Evolutionary conservation across 1,140 invertebrate genomes (phyloP).

Genomic region (Choristoneura fumiferana): DNA sequence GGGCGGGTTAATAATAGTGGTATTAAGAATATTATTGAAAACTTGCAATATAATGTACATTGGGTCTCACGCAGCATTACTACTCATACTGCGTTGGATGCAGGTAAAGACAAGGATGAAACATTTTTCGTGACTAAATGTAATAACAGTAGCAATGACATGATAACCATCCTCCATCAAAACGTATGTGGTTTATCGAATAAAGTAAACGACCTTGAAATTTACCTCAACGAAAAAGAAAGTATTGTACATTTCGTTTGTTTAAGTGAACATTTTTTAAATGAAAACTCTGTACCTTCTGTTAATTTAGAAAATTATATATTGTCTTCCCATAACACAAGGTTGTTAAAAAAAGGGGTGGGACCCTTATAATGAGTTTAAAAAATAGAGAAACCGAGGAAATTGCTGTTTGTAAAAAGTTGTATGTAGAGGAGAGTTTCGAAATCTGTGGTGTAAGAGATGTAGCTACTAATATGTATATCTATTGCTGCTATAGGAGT

Average conservation of each 20-base stretch:
- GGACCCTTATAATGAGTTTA: background rate
- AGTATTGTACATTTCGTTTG: background rate
- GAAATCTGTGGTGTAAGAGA: background rate
- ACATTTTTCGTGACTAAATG: no score
- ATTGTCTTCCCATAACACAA: background rate
- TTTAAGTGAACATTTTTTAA: background rate
- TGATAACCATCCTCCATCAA: no score
- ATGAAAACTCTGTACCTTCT: background rate
- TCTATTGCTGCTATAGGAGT: background rate
- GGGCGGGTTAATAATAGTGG: no score
- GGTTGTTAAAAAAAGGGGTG: background rate
- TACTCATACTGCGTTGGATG: no score
- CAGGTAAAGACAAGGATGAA: no score
- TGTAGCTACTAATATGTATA: background rate
- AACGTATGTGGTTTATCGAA: no score
- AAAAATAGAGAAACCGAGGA: background rate
- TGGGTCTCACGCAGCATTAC: background rate
- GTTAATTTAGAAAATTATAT: background rate
- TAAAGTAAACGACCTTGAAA: no score
- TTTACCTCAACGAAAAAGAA: no score
- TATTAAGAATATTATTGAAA: background rate
- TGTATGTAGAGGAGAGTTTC: background rate
- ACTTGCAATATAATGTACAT: background rate
- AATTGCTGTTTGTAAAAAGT: background rate
- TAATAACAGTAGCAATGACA: no score